Evolutionary conservation across 2,113 vertebrate species (phyloP).

Genomic region (Rhadina sibilatrix): DNA sequence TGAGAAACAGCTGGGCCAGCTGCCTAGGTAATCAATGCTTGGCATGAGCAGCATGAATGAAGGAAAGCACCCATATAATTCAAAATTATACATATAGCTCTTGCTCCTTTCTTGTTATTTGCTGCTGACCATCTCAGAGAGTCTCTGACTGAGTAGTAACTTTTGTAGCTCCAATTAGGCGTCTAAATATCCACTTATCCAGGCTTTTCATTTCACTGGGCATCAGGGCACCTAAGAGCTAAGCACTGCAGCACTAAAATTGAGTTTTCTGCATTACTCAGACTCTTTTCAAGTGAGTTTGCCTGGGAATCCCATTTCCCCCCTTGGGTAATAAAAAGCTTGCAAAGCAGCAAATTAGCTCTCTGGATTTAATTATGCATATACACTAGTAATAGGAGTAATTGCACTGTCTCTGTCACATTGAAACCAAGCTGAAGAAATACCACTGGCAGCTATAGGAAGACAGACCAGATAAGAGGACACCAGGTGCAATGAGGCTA

Average conservation of each 20-base stretch:
- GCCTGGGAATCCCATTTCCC: background rate
- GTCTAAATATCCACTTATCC: background rate
- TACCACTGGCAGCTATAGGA: background rate
- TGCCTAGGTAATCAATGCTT: background rate
- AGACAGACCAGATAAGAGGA: background rate
- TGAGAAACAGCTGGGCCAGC: background rate
- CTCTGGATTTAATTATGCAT: conserved; percentile 21
- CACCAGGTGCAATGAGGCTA: background rate
- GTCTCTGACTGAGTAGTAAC: background rate
- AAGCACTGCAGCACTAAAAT: background rate
- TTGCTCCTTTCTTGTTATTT: background rate
- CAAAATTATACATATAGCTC: background rate
- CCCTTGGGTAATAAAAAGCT: background rate
- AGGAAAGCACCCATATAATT: background rate
- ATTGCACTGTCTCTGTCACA: background rate
- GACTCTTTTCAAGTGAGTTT: background rate
- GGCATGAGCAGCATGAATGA: background rate
- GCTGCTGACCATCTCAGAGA: background rate
- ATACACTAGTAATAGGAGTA: background rate
- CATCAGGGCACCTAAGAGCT: background rate
- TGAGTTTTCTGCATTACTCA: background rate
- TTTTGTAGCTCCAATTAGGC: background rate
- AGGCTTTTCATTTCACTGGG: background rate
- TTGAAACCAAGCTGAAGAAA: background rate
- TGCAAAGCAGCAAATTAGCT: background rate